phyloP scores from a whole-genome alignment of 2,888 invertebrate species.

The Tetheella fluctuosa region DNA sequence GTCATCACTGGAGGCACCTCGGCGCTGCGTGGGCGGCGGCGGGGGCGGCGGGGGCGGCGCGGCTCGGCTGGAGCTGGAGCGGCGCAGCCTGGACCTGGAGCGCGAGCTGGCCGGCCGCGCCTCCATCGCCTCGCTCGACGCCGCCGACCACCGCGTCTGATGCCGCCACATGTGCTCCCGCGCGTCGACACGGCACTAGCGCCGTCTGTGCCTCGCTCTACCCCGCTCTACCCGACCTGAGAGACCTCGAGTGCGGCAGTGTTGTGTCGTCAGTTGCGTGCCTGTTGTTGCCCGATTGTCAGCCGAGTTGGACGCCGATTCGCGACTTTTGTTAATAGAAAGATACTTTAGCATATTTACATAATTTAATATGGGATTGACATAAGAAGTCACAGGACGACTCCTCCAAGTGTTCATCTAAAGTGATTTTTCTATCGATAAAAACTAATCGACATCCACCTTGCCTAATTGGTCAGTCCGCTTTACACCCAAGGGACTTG shows the following conservation, averaged over 20 bases:
- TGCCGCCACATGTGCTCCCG: conserved; percentile 20
- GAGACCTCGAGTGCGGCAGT: background rate
- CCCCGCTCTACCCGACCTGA: no score
- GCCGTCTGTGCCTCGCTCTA: background rate
- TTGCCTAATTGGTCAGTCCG: background rate
- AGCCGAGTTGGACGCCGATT: background rate
- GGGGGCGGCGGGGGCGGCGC: conserved; percentile 42
- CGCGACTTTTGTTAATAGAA: background rate
- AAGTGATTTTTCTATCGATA: background rate
- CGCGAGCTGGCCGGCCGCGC: conserved; percentile 74
- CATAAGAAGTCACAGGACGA: no score
- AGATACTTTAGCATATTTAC: background rate
- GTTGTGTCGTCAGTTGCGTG: background rate
- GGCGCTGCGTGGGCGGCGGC: conserved; percentile 49
- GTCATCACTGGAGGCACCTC: conserved; percentile 73
- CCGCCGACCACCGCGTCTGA: conserved; percentile 77
- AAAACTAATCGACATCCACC: background rate
- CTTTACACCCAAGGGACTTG: background rate
- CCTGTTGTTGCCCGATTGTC: background rate
- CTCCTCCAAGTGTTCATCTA: no score
- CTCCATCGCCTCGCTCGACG: conserved; percentile 77
- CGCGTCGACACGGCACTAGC: conserved; percentile 16
- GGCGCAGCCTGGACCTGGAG: conserved; percentile 80
- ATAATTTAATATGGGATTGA: no score
- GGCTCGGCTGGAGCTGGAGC: conserved; percentile 74